These are phyloP conservation scores for Physeter macrocephalus DNA, from an alignment of 2,113 vertebrate species.

Conservation along the genomic window DNA sequence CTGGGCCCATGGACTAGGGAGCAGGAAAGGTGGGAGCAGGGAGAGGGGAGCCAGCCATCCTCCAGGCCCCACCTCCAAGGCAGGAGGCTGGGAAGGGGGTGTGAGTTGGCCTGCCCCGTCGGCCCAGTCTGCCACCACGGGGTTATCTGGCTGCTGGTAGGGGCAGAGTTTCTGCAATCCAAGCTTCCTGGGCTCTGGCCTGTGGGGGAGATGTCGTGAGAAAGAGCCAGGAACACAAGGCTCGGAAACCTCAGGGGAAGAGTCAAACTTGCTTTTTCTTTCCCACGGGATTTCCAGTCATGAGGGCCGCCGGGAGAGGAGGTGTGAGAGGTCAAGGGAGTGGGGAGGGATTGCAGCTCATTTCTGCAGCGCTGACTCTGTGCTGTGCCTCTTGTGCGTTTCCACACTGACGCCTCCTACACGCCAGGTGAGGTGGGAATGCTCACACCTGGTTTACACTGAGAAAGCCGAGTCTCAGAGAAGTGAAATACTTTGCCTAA, in stretches of 20 bases:
- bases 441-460: not conserved
- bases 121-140: constrained; percentile 3
- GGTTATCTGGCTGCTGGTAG: constrained; percentile 53
- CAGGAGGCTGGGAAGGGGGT: not conserved
- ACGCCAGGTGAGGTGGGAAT: not conserved
- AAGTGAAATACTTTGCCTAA: not conserved
- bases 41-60: not conserved
- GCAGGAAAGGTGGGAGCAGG: constrained; percentile 53
- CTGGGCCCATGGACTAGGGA: not conserved
- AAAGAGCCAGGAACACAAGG: constrained; percentile 54
- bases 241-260: constrained; percentile 47
- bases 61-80: not conserved
- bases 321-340: constrained; percentile 9
- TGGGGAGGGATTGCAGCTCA: not conserved
- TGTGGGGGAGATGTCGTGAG: constrained; percentile 57
- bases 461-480: not conserved
- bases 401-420: not conserved
- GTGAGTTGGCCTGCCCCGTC: not conserved
- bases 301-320: not conserved
- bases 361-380: not conserved
- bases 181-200: constrained; percentile 49
- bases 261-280: constrained; percentile 45
- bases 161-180: constrained; percentile 41
- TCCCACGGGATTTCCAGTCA: constrained; percentile 57
- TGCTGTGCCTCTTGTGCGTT: not conserved